These are phyloP conservation scores for Epinephelus awoara DNA, from an alignment of 2,797 vertebrate genomes.

Conservation along the genomic window DNA sequence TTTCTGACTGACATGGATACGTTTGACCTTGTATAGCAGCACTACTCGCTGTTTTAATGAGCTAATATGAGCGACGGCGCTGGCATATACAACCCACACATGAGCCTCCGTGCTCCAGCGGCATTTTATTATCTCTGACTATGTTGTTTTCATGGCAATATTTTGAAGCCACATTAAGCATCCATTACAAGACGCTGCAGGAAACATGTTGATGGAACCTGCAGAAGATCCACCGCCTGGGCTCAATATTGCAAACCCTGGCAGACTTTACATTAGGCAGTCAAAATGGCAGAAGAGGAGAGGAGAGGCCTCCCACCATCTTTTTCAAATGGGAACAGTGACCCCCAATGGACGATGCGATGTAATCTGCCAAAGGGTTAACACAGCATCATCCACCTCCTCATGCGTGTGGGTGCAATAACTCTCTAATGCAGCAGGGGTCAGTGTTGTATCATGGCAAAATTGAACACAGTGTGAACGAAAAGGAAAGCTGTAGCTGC, in stretches of 20 bases:
- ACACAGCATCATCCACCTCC: slow-evolving; percentile 25
- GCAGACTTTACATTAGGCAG: slow-evolving; percentile 58
- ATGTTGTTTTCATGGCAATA: slow-evolving; percentile 75
- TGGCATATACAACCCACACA: slow-evolving; percentile 49
- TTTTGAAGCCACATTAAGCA: slow-evolving; percentile 79
- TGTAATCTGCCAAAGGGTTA: slow-evolving; percentile 67
- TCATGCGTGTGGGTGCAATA: slow-evolving; percentile 52
- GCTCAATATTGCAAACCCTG: slow-evolving; percentile 54
- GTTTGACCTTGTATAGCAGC: slow-evolving; percentile 62
- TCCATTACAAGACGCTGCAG: slow-evolving; percentile 75
- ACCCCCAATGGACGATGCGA: slow-evolving; percentile 84
- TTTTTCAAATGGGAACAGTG: slow-evolving; percentile 86
- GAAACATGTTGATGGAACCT: slow-evolving; percentile 72
- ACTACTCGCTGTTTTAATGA: slow-evolving; percentile 68
- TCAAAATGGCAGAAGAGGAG: slow-evolving; percentile 74
- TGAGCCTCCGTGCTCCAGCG: slow-evolving; percentile 38
- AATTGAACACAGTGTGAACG: not conserved
- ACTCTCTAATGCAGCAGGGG: slow-evolving; percentile 80
- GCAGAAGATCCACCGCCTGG: slow-evolving; percentile 49
- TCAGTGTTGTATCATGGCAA: slow-evolving; percentile 78
- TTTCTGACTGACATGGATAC: slow-evolving; percentile 38
- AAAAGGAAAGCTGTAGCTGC: slow-evolving; percentile 44
- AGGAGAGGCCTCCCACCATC: slow-evolving; percentile 24
- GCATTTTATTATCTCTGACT: slow-evolving; percentile 76
- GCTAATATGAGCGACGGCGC: slow-evolving; percentile 52